These are phyloP conservation scores for Schizopygopsis malacanthus DNA, from an alignment of 2,797 vertebrate genomes.

Conservation along the genomic window DNA sequence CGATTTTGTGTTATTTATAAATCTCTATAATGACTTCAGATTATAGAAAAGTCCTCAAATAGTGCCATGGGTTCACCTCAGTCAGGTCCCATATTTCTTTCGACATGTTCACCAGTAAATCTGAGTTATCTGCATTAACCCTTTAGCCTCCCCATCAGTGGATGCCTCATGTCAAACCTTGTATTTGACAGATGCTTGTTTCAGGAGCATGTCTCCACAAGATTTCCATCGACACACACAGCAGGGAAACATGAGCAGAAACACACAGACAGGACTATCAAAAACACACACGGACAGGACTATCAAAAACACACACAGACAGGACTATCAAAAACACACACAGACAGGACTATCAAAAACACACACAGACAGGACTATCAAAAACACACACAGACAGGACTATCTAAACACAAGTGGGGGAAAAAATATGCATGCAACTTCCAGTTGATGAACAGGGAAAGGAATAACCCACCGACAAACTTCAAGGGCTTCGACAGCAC, in stretches of 20 bases:
- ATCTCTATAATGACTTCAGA: background rate
- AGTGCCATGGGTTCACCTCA: background rate
- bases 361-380: background rate
- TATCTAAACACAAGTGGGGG: background rate
- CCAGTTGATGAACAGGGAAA: background rate
- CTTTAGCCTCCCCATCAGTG: slow-evolving; percentile 15
- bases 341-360: background rate
- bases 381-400: background rate
- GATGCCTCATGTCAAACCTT: slow-evolving; percentile 60
- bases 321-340: background rate
- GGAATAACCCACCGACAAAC: slow-evolving; percentile 10
- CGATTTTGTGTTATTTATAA: background rate
- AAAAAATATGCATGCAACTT: slow-evolving; percentile 1
- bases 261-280: background rate
- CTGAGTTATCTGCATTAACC: slow-evolving; percentile 15
- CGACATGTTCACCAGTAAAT: background rate
- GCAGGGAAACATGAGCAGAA: slow-evolving; percentile 18
- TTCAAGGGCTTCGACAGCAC: slow-evolving; percentile 29
- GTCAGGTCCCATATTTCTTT: slow-evolving; percentile 1
- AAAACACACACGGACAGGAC: background rate
- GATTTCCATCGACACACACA: slow-evolving; percentile 41
- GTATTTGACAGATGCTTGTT: slow-evolving; percentile 69
- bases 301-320: background rate
- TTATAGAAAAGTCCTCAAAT: slow-evolving; percentile 13
- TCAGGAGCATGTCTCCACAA: slow-evolving; percentile 60